Evolutionary conservation across 2,797 vertebrate genomes (phyloP).

Genomic region (Hirundo rustica): DNA sequence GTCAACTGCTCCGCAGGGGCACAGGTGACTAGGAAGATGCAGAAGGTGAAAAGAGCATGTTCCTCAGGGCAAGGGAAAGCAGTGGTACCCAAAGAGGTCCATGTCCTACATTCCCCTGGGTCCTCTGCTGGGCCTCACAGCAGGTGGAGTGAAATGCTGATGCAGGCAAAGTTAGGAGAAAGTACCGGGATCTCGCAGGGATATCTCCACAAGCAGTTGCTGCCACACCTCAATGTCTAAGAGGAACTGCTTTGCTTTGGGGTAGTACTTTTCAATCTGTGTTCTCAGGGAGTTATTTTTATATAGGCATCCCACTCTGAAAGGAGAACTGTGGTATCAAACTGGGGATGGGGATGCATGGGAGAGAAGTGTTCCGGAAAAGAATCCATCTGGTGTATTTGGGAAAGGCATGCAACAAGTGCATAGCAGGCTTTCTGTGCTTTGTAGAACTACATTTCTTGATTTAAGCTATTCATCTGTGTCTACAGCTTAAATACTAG

Average conservation of each 20-base stretch:
- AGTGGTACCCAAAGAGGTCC: fast-evolving
- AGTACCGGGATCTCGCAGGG: fast-evolving
- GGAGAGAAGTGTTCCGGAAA: not conserved
- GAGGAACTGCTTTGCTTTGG: not conserved
- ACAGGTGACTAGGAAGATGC: not conserved
- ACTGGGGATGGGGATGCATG: not conserved
- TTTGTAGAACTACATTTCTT: constrained; percentile 16
- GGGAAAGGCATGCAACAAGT: not conserved
- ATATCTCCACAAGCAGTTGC: not conserved
- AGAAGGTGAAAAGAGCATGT: not conserved
- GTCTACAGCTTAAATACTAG: constrained; percentile 5
- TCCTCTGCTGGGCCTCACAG: not conserved
- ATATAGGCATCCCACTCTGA: not conserved
- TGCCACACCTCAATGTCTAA: not conserved
- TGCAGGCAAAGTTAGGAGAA: not conserved
- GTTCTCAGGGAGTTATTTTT: not conserved
- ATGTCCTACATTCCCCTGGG: not conserved
- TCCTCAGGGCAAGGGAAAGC: not conserved
- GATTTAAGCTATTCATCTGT: constrained; percentile 1
- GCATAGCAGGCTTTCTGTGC: not conserved
- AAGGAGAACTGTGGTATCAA: not conserved
- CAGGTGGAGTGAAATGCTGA: not conserved
- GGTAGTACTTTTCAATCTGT: not conserved
- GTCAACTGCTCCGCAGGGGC: not conserved
- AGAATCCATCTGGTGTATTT: not conserved